Evolutionary conservation across 2,888 invertebrate genomes (phyloP), one percentile per base, ranked within the genome.

Genomic region (Callimorpha dominula): DNA sequence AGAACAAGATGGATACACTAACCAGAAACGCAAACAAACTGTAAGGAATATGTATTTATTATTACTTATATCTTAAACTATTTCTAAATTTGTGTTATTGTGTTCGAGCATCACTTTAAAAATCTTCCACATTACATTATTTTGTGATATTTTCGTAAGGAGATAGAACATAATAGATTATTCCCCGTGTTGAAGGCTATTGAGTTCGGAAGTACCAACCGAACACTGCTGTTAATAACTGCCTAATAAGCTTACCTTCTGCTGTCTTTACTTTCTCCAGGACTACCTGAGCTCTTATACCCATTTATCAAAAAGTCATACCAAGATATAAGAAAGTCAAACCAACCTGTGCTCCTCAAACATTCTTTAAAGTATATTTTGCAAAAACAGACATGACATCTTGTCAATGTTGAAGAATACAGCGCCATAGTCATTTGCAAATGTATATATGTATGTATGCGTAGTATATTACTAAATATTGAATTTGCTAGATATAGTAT

Each of bases 1-100:
- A 72, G 57, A 65, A 11, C 42, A 64, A 74, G 72, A 70, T 49
- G 65, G 42, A 74, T 42, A 81, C 50, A 82, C 63, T 79, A 80
- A 75, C 71, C 80, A 76, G 81, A 77, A 71, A 63, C 69, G 9
- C n/a, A 57, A 79, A 77, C 64, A 68, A 73, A 68, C 83, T 86
- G 15, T 17, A 50, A 64, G 17, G 15, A 50, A 42, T 54, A 69
- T 69, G 17, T 68, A 46, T 68, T 68, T 49, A 31, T 65, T 42
- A 40, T 40, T 40, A 42, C 20, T 31, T 31, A 31, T 49, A 31
- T 65, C 49, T 49, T 49, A 11, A 31, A 31, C 31, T 65, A 8
- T 65, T 50, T 31, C 12, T 17, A 12, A 31, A 50, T 31, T 65
- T 20, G 8, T 50, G 14, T 50, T 31, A 46, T 31, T 14, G 31